Conservation (phyloP, 2,113 vertebrate species). For the Hepsetus odoe region DNA sequence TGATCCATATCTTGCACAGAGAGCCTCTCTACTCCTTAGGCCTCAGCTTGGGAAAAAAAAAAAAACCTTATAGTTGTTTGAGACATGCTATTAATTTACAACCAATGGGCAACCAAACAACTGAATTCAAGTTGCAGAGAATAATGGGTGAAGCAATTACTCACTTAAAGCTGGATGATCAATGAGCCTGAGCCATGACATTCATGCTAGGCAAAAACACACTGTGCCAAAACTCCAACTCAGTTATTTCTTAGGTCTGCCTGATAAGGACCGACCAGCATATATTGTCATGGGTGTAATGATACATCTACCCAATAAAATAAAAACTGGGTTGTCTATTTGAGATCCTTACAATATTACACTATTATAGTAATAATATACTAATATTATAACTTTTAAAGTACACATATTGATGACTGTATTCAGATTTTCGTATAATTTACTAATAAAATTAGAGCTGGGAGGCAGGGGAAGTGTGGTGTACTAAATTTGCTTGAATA, state of each 20-base stretch:
- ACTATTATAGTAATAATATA: too few species aligned
- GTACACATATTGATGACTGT: too few species aligned
- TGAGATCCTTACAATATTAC: too few species aligned
- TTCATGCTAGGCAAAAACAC: background rate
- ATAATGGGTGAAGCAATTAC: conserved; percentile 41
- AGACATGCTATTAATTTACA: conserved; percentile 41
- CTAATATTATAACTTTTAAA: too few species aligned
- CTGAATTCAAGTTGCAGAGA: conserved; percentile 34
- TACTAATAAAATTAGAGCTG: too few species aligned
- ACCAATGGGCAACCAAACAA: conserved; percentile 32
- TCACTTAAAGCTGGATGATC: conserved; percentile 35
- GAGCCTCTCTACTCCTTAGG: conserved; percentile 37
- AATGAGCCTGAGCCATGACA: conserved; percentile 30
- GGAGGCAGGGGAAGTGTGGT: too few species aligned
- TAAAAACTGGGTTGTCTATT: too few species aligned
- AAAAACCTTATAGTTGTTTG: background rate
- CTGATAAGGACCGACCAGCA: conserved; percentile 26
- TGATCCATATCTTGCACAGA: conserved; percentile 35
- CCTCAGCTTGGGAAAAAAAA: conserved; percentile 25
- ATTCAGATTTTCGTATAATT: too few species aligned
- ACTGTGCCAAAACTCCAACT: conserved; percentile 20
- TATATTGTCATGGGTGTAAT: conserved; percentile 7
- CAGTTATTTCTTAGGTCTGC: conserved; percentile 16
- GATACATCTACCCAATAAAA: too few species aligned
- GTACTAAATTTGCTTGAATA: too few species aligned